These are phyloP conservation scores for Charina bottae DNA, from an alignment of 2,113 vertebrate species.

Conservation along the genomic window DNA sequence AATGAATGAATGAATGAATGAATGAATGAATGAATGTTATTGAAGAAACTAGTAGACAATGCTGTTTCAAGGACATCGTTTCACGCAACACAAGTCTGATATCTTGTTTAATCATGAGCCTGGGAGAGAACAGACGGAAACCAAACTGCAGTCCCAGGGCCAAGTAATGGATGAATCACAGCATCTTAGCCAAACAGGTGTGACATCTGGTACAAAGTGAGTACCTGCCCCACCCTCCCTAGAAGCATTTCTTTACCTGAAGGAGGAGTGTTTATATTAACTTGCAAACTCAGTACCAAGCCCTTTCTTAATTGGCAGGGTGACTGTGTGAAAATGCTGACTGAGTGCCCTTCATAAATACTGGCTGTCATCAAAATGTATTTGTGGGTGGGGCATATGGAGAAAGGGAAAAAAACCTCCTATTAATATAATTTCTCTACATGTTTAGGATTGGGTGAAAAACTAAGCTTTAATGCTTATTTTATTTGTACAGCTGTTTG, in stretches of 20 bases:
- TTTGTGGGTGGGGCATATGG: conserved; percentile 49
- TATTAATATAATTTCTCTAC: conserved; percentile 3
- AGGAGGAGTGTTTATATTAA: conserved; percentile 69
- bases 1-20: neutral
- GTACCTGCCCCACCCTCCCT: conserved; percentile 67
- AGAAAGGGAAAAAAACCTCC: neutral
- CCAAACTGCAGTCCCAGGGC: conserved; percentile 39
- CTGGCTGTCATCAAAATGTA: conserved; percentile 55
- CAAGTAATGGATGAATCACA: conserved; percentile 66
- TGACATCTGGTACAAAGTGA: conserved; percentile 61
- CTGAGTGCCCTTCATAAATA: conserved; percentile 47
- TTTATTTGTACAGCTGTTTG: conserved; percentile 43
- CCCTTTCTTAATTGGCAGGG: conserved; percentile 67
- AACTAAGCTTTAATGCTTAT: conserved; percentile 50
- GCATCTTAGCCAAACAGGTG: conserved; percentile 70
- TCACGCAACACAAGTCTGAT: conserved; percentile 1
- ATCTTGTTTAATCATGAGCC: conserved; percentile 50
- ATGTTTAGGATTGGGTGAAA: conserved; percentile 46
- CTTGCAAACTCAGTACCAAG: conserved; percentile 71
- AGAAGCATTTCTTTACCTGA: conserved; percentile 67
- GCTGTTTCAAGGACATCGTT: neutral
- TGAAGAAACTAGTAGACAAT: conserved; percentile 32
- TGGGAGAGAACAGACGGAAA: conserved; percentile 36
- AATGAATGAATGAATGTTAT: neutral
- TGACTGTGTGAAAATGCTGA: conserved; percentile 74